Conservation (phyloP, 1,140 invertebrate species). For the Drosophila simulans region DNA sequence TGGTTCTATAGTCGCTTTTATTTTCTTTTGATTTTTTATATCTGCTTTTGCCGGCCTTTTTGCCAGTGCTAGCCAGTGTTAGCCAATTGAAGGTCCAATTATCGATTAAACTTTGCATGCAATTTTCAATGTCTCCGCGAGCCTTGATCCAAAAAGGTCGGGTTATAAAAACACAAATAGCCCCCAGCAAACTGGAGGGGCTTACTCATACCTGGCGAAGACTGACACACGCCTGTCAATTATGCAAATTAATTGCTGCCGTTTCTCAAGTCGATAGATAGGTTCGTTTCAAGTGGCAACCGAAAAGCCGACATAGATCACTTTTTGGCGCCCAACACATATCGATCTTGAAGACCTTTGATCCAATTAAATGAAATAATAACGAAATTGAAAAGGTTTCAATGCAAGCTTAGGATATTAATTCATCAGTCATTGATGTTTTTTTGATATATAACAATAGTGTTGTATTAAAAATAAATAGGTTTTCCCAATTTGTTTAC, state of each 20-base stretch:
- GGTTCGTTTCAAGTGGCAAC: conserved; percentile 24
- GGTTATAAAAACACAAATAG: conserved; percentile 47
- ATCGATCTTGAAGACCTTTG: conserved; percentile 17
- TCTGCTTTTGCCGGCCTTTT: conserved; percentile 29
- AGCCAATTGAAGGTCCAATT: conserved; percentile 61
- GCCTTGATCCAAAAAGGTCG: conserved; percentile 72
- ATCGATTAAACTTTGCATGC: conserved; percentile 82
- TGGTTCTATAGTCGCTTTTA: conserved; percentile 23
- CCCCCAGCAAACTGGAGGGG: conserved; percentile 17
- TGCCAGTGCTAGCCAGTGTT: conserved; percentile 39
- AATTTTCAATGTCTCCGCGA: conserved; percentile 74
- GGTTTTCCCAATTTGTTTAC: no score
- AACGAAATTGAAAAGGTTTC: background rate
- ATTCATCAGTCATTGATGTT: no score
- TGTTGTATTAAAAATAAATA: background rate
- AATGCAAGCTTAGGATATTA: no score
- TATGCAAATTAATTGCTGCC: conserved; percentile 64
- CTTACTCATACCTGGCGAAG: conserved; percentile 16
- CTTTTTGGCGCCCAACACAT: background rate
- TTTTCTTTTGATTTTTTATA: conserved; percentile 15
- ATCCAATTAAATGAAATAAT: background rate
- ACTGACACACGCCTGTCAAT: conserved; percentile 55
- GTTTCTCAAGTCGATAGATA: conserved; percentile 32
- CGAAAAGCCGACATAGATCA: conserved; percentile 12
- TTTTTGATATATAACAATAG: background rate